Percentiles rank a stretch among this genome's conserved stretches.
These are phyloP conservation scores for Callocephalon fimbriatum DNA, from an alignment of 2,113 vertebrate genomes.

Conservation along the genomic window DNA sequence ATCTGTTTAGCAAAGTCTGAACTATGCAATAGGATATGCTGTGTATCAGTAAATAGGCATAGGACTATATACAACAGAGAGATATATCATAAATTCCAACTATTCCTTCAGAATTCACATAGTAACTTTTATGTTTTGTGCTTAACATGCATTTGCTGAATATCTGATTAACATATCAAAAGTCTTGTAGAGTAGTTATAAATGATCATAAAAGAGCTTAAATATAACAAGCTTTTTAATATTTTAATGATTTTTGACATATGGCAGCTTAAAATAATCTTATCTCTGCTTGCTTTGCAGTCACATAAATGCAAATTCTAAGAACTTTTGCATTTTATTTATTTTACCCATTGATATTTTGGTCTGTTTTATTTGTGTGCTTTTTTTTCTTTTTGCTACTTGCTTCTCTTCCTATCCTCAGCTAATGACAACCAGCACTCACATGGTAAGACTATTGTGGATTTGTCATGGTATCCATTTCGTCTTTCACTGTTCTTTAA, in stretches of 20 bases:
- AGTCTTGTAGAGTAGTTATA: not conserved
- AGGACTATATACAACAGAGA: not conserved
- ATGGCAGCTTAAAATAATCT: slow-evolving; percentile 16
- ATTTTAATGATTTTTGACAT: slow-evolving; percentile 1
- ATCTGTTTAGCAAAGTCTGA: not conserved
- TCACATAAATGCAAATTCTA: slow-evolving; percentile 52
- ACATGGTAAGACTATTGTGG: slow-evolving; percentile 92
- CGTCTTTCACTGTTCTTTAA: slow-evolving; percentile 69
- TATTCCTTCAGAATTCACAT: not conserved
- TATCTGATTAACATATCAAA: not conserved
- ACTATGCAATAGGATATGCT: not conserved
- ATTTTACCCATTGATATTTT: slow-evolving; percentile 80
- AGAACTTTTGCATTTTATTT: slow-evolving; percentile 81
- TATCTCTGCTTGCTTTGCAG: slow-evolving; percentile 38
- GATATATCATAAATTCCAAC: not conserved
- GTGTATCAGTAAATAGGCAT: not conserved
- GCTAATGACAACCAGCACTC: slow-evolving; percentile 97
- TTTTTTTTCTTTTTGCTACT: slow-evolving; percentile 85
- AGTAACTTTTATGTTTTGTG: not conserved
- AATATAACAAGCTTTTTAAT: not conserved
- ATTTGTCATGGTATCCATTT: slow-evolving; percentile 74
- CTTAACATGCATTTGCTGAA: not conserved
- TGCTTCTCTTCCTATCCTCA: slow-evolving; percentile 92
- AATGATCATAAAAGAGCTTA: not conserved
- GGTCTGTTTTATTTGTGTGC: slow-evolving; percentile 85